Conservation (phyloP, 2,888 invertebrate species). For the Epinotia brunnichana region DNA sequence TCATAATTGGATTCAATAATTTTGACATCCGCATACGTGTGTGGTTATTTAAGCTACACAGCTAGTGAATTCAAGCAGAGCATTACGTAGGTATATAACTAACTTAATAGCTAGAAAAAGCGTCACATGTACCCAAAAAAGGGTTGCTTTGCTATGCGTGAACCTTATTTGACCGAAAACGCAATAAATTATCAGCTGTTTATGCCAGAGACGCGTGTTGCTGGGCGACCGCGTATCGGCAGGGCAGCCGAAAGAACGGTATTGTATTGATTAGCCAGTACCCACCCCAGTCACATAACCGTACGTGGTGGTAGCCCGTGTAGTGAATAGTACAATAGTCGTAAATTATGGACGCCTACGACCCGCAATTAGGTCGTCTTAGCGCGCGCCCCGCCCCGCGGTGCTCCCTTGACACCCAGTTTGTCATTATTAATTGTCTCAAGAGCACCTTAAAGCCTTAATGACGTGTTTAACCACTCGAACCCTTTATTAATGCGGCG, state of each 20-base stretch:
- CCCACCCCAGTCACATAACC: constrained; percentile 44
- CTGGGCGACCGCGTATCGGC: constrained; percentile 41
- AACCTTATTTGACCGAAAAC: constrained; percentile 25
- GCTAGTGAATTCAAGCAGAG: background rate
- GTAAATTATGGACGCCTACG: constrained; percentile 63
- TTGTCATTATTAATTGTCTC: constrained; percentile 34
- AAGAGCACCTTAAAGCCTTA: constrained; percentile 31
- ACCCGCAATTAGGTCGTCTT: constrained; percentile 65
- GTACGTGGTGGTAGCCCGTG: constrained; percentile 44
- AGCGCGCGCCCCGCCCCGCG: constrained; percentile 48
- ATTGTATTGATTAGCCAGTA: constrained; percentile 61
- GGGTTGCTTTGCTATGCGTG: constrained; percentile 15
- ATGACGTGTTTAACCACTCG: constrained; percentile 27
- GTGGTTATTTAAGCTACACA: background rate
- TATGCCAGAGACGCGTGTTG: constrained; percentile 40
- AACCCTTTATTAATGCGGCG: constrained; percentile 23
- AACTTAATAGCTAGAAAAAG: background rate
- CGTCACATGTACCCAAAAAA: constrained; percentile 6
- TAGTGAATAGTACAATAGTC: constrained; percentile 49
- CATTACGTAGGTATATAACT: background rate
- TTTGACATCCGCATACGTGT: no score
- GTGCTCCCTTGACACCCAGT: constrained; percentile 36
- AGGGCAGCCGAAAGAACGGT: constrained; percentile 56
- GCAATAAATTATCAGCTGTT: constrained; percentile 40
- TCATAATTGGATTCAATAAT: no score